phyloP scores from a whole-genome alignment of 2,113 vertebrate species.

The Lagopus muta region DNA sequence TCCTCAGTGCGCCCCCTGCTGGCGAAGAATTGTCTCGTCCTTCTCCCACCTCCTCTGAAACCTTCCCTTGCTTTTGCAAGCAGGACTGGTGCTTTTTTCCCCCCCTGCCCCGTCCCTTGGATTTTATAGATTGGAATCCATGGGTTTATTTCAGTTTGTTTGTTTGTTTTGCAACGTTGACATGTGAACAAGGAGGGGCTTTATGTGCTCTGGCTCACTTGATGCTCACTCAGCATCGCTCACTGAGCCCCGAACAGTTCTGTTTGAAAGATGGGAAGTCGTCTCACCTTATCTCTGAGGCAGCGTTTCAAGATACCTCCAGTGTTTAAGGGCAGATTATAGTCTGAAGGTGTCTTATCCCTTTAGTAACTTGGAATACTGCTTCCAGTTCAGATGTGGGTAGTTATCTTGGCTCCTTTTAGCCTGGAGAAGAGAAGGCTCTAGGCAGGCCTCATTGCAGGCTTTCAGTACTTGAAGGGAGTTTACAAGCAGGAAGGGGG shows the following conservation, averaged over 20 bases:
- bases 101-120: neutral
- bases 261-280: neutral
- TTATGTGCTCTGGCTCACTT: neutral
- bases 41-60: neutral
- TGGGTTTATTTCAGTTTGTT: neutral
- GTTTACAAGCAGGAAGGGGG: too few relatives aligned
- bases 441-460: too few relatives aligned
- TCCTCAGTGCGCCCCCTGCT: neutral
- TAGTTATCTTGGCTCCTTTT: neutral
- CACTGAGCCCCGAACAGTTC: neutral
- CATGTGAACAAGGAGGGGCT: neutral
- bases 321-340: neutral
- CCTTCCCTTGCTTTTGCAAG: neutral
- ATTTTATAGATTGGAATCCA: neutral
- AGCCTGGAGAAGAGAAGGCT: too few relatives aligned
- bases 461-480: too few relatives aligned
- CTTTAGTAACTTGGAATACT: neutral
- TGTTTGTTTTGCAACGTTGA: neutral
- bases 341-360: neutral
- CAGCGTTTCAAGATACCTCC: neutral
- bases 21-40: neutral
- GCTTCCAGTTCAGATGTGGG: neutral
- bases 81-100: accelerated
- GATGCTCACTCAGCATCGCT: neutral
- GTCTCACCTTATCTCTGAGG: neutral